These are phyloP conservation scores for Odontomachus brunneus DNA, from an alignment of 1,140 invertebrate genomes.

Conservation along the genomic window DNA sequence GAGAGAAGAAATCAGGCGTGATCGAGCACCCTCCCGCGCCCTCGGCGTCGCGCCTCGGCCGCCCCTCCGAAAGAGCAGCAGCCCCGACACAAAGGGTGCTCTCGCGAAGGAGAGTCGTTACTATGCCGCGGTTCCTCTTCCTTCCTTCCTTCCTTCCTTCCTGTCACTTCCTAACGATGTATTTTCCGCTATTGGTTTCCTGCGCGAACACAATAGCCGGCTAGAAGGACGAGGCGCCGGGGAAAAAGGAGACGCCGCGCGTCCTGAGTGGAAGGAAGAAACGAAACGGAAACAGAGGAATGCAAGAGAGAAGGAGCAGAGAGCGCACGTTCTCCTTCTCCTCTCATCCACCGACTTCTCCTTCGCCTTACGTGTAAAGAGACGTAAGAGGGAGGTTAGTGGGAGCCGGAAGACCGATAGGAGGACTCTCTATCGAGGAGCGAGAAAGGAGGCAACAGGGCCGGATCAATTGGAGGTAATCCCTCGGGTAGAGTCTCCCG, in stretches of 20 bases:
- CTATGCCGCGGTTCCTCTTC: slow-evolving; percentile 73
- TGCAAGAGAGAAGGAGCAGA: slow-evolving; percentile 9
- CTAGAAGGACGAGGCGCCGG: slow-evolving; percentile 55
- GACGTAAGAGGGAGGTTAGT: slow-evolving; percentile 48
- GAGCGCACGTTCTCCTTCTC: slow-evolving; percentile 37
- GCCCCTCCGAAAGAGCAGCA: slow-evolving; percentile 31
- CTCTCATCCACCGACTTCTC: slow-evolving; percentile 43
- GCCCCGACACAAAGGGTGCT: slow-evolving; percentile 54
- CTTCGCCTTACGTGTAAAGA: slow-evolving; percentile 45
- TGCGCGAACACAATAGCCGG: slow-evolving; percentile 79
- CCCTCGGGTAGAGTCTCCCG: slow-evolving; percentile 83
- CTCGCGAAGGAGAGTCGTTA: slow-evolving; percentile 59
- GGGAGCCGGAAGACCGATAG: slow-evolving; percentile 53
- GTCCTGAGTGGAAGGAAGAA: slow-evolving; percentile 1
- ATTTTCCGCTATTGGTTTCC: slow-evolving; percentile 83
- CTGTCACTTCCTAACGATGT: slow-evolving; percentile 79
- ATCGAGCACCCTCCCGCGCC: slow-evolving; percentile 58
- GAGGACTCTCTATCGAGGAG: slow-evolving; percentile 64
- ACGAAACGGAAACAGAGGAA: slow-evolving; percentile 9
- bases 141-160: slow-evolving; percentile 75
- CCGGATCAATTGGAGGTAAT: slow-evolving; percentile 84
- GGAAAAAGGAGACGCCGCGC: slow-evolving; percentile 36
- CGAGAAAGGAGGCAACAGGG: slow-evolving; percentile 76
- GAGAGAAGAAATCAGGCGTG: slow-evolving; percentile 71
- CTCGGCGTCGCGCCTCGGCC: neutral